These are phyloP conservation scores for Bombus impatiens DNA, from an alignment of 1,140 invertebrate genomes.

Conservation along the genomic window DNA sequence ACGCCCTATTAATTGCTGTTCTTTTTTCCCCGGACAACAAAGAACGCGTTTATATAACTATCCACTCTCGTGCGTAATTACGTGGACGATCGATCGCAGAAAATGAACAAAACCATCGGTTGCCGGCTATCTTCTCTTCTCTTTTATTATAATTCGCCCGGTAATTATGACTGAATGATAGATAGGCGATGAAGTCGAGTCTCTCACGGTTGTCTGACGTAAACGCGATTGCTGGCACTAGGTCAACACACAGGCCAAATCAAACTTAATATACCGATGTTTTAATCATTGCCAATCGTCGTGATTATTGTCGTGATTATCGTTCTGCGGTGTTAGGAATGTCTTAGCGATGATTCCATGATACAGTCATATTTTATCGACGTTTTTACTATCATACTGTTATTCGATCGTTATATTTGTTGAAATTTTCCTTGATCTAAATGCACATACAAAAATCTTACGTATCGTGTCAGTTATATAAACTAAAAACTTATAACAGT, in stretches of 20 bases:
- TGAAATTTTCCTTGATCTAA: too few relatives aligned
- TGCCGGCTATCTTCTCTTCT: background rate
- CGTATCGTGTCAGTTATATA: too few relatives aligned
- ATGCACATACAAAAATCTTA: too few relatives aligned
- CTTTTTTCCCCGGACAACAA: background rate
- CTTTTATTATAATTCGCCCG: constrained; percentile 23
- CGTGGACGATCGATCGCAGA: background rate
- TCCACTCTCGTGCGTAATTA: constrained; percentile 33
- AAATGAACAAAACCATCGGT: constrained; percentile 23
- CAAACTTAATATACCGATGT: background rate
- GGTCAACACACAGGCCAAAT: constrained; percentile 1
- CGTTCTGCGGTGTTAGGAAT: too few relatives aligned
- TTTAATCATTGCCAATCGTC: constrained; percentile 13
- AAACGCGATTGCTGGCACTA: background rate
- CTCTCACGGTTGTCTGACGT: constrained; percentile 9
- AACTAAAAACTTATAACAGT: too few relatives aligned
- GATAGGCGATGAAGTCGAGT: background rate
- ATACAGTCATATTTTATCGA: too few relatives aligned
- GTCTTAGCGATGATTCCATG: too few relatives aligned
- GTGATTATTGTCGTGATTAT: background rate
- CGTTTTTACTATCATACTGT: too few relatives aligned
- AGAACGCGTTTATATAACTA: constrained; percentile 27
- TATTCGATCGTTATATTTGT: too few relatives aligned
- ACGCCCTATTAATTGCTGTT: constrained; percentile 24
- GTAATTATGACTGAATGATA: constrained; percentile 11